Percentiles rank a stretch among this genome's conserved stretches.
These are phyloP conservation scores for Hypomesus transpacificus DNA, from an alignment of 2,113 vertebrate genomes.

Conservation along the genomic window DNA sequence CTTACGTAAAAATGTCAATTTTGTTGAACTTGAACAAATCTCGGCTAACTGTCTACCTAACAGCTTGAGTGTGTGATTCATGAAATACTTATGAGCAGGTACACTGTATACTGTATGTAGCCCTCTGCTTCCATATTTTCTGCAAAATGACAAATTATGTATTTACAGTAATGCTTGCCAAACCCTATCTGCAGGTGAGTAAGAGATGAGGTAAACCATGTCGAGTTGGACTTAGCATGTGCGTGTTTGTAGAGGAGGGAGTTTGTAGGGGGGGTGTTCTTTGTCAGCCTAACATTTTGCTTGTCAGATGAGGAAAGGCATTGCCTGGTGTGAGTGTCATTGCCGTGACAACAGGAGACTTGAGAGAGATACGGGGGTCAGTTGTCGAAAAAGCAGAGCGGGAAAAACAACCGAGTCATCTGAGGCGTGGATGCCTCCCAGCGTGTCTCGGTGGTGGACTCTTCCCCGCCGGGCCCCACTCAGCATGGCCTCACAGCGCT, in stretches of 20 bases:
- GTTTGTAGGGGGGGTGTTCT: conserved; percentile 17
- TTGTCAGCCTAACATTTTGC: conserved; percentile 41
- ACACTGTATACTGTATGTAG: too few relatives aligned
- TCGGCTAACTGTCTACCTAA: too few relatives aligned
- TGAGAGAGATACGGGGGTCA: conserved; percentile 48
- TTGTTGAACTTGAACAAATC: too few relatives aligned
- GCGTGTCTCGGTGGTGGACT: conserved; percentile 28
- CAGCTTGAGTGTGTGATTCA: too few relatives aligned
- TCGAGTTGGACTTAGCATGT: too few relatives aligned
- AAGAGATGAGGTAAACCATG: too few relatives aligned
- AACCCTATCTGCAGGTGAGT: too few relatives aligned
- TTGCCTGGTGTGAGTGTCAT: conserved; percentile 51
- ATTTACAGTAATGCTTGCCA: too few relatives aligned
- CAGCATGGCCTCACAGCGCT: conserved; percentile 16
- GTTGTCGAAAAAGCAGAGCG: conserved; percentile 39
- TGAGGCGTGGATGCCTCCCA: conserved; percentile 27
- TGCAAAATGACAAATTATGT: too few relatives aligned
- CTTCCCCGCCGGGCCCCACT: conserved; percentile 33
- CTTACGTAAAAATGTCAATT: too few relatives aligned
- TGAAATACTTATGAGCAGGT: too few relatives aligned
- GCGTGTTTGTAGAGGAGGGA: not conserved
- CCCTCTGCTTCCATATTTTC: too few relatives aligned
- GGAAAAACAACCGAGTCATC: conserved; percentile 39
- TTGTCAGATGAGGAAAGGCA: conserved; percentile 31
- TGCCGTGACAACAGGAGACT: conserved; percentile 40